Evolutionary conservation across 1,140 invertebrate genomes (phyloP).

Genomic region (Drusus annulatus): DNA sequence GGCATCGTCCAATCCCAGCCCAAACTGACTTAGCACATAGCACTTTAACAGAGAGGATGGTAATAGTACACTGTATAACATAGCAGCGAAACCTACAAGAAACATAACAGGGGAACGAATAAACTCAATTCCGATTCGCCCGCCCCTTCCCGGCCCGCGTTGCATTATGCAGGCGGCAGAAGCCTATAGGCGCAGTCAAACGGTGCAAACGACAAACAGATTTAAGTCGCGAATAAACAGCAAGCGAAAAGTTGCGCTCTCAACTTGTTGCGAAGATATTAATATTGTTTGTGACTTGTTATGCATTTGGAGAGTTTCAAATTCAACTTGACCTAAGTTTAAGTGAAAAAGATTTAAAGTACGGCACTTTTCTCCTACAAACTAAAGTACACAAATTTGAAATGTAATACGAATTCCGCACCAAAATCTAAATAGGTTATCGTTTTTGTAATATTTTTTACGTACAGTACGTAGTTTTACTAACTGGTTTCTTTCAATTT

Average conservation of each 20-base stretch:
- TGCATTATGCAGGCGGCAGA: slow-evolving; percentile 38
- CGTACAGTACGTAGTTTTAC: too few species aligned
- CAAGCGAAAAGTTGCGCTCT: slow-evolving; percentile 21
- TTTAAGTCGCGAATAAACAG: neutral
- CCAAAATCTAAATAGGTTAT: too few species aligned
- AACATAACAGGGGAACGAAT: slow-evolving; percentile 31
- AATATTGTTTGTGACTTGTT: slow-evolving; percentile 18
- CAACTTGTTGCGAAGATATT: slow-evolving; percentile 3
- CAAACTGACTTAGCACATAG: neutral
- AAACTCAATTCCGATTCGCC: slow-evolving; percentile 45
- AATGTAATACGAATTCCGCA: too few species aligned
- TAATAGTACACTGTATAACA: neutral
- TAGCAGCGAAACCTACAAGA: slow-evolving; percentile 4
- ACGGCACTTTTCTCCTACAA: too few species aligned
- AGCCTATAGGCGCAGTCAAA: slow-evolving; percentile 45
- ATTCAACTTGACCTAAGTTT: neutral
- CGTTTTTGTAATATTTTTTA: too few species aligned
- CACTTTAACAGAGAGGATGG: too few species aligned
- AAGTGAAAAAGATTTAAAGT: too few species aligned
- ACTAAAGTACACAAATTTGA: too few species aligned
- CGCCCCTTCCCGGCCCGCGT: neutral
- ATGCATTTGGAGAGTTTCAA: neutral
- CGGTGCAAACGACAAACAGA: slow-evolving; percentile 11
- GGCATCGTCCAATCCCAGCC: slow-evolving; percentile 32
- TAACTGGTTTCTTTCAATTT: too few species aligned